Conservation (phyloP, 2,888 invertebrate genomes). For the Stegophylla sp. region DNA sequence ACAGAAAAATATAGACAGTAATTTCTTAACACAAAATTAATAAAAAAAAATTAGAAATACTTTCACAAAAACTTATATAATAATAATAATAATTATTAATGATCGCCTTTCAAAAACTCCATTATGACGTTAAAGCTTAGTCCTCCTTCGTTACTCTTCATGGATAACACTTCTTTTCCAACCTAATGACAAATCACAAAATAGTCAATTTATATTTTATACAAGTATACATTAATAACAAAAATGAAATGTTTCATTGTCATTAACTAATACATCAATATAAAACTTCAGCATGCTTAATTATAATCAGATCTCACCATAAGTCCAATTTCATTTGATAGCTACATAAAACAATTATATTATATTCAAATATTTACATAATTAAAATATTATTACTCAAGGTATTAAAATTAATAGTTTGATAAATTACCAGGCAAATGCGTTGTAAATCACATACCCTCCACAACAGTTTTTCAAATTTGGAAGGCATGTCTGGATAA, state of each 20-base stretch:
- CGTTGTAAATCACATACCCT: slow-evolving; percentile 93
- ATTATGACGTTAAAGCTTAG: slow-evolving; percentile 92
- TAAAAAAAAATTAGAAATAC: slow-evolving; percentile 45
- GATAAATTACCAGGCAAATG: slow-evolving; percentile 82
- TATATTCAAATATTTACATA: slow-evolving; percentile 17
- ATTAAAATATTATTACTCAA: background rate
- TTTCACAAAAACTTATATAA: slow-evolving; percentile 42
- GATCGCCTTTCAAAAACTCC: slow-evolving; percentile 93
- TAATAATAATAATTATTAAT: slow-evolving; percentile 68
- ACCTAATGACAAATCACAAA: slow-evolving; percentile 70
- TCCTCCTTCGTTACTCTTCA: slow-evolving; percentile 85
- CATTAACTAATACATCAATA: background rate
- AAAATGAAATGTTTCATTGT: background rate
- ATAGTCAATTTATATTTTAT: slow-evolving; percentile 63
- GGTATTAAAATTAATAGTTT: background rate
- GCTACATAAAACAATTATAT: slow-evolving; percentile 33
- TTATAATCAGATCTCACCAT: slow-evolving; percentile 37
- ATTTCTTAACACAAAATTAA: slow-evolving; percentile 8
- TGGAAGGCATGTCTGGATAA: slow-evolving; percentile 91
- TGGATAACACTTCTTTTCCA: slow-evolving; percentile 89
- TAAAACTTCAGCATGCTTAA: background rate
- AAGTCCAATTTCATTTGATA: slow-evolving; percentile 53
- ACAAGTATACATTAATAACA: background rate
- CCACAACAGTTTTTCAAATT: slow-evolving; percentile 90
- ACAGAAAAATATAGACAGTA: slow-evolving; percentile 33